Conservation (phyloP, 2,797 vertebrate genomes). For the Peromyscus aztecus region DNA sequence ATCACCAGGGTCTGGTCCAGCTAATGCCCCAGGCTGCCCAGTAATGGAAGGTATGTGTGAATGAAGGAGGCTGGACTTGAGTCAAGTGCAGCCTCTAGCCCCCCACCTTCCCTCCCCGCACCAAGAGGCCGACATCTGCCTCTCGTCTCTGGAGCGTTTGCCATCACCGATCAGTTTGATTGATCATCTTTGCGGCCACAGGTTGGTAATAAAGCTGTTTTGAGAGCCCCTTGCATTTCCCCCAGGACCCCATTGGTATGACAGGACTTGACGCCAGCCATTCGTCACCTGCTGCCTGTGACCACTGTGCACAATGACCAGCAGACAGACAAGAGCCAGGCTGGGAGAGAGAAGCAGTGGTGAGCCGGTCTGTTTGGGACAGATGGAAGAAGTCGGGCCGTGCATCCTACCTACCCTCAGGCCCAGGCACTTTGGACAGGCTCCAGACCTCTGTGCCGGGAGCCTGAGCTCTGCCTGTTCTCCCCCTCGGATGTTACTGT, state of each 20-base stretch:
- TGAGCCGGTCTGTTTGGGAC: fast-evolving
- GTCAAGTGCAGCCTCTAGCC: slow-evolving; percentile 40
- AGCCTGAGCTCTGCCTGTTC: not conserved
- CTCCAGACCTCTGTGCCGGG: not conserved
- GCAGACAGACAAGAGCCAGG: slow-evolving; percentile 76
- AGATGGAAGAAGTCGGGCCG: not conserved
- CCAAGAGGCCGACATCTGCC: slow-evolving; percentile 88
- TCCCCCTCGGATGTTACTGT: fast-evolving
- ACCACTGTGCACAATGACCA: slow-evolving; percentile 74
- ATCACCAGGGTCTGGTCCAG: fast-evolving
- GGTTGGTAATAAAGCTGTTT: slow-evolving; percentile 95
- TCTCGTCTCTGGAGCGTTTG: slow-evolving; percentile 93
- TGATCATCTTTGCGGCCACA: slow-evolving; percentile 94
- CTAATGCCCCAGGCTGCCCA: not conserved
- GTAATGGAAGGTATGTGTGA: not conserved
- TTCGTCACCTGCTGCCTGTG: slow-evolving; percentile 94
- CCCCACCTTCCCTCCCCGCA: not conserved
- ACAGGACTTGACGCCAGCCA: slow-evolving; percentile 96
- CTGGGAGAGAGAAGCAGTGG: not conserved
- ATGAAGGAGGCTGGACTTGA: not conserved
- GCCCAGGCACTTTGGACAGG: fast-evolving
- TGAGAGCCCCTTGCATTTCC: slow-evolving; percentile 92
- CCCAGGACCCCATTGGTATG: slow-evolving; percentile 91
- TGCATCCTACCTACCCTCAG: not conserved
- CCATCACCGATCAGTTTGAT: slow-evolving; percentile 96